Base-by-base conservation (phyloP, 2,797 vertebrate species). In the Malacoctenus gilli region DNA sequence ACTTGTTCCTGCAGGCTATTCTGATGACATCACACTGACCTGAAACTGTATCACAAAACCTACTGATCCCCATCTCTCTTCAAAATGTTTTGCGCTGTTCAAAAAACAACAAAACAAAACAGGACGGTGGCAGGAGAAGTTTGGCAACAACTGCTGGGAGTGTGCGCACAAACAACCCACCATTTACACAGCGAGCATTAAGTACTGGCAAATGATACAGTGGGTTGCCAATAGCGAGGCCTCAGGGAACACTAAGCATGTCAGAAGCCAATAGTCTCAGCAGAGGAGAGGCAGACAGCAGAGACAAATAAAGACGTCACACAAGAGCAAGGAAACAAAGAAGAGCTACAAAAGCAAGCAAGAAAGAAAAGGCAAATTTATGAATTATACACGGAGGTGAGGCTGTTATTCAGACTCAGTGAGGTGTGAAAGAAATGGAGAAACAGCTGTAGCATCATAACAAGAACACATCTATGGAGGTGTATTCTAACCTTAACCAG, bases 211-310 rank as follows among this genome's bases (percentile, higher is more conserved):
- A 62, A 60, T 28, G 57, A 73, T 59, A 8, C 55, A 68, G 61
- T 77, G 48, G 54, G 85, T 88, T 91, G 83, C 83, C 74, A 81
- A 31, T 67, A 72, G 86, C 75, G 84, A 87, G 30, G 68, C 77
- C 55, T 25, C 43, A 38, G 51, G 72, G 59, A 67, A 58, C 72
- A 55, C 60, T 56, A 78, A 78, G 75, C 74, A 87, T 83, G 75
- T 73, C 59, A 55, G 44, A 43, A 67, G 58, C 59, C 69, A 83
- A 83, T 38, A 58, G 63, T 75, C 70, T 57, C 35, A 48, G 34
- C 49, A 46, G 67, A 72, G 47, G 31, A 46, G 41, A 30, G 47
- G 12, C 19, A 43, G 58, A 48, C 32, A 46, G 23, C 30, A 56
- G 60, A 43, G 41, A 30, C 5, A 31, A 22, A 38, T 13, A 19